A percentile compares a stretch with the other conserved stretches of the same genome.
Evolutionary conservation across 1,140 invertebrate species (phyloP).

Genomic region (Psilanteris sp.): DNA sequence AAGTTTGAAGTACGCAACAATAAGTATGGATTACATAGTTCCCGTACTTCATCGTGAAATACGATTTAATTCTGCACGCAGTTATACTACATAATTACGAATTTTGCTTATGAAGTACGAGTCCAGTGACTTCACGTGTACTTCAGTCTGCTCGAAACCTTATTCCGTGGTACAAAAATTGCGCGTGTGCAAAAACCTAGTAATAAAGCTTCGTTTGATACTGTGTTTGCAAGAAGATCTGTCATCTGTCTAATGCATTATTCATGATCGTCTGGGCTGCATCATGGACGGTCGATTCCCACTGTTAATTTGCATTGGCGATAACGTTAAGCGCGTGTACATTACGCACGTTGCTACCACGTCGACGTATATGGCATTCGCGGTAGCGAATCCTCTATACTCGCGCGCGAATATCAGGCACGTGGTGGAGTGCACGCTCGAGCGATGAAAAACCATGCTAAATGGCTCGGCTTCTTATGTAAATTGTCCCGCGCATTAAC

Average conservation of each 20-base stretch:
- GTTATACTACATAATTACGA: too few species aligned
- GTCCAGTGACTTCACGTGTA: too few species aligned
- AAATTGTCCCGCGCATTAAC: conserved; percentile 36
- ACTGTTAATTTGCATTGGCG: conserved; percentile 63
- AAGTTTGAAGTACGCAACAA: too few species aligned
- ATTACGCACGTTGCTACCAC: conserved; percentile 51
- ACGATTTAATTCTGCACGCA: too few species aligned
- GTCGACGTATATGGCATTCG: conserved; percentile 33
- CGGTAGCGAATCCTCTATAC: conserved; percentile 36
- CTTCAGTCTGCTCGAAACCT: too few species aligned
- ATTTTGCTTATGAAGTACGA: too few species aligned
- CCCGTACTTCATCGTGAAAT: too few species aligned
- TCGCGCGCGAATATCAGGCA: conserved; percentile 29
- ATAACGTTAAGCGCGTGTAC: conserved; percentile 55
- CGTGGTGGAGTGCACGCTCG: conserved; percentile 31
- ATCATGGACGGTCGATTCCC: conserved; percentile 58
- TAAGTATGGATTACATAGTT: too few species aligned
- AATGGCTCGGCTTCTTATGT: conserved; percentile 37
- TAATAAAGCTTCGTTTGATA: not conserved
- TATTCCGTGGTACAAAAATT: conserved; percentile 2
- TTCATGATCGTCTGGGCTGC: conserved; percentile 60
- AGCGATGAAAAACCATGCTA: conserved; percentile 32
- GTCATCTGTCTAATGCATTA: conserved; percentile 53
- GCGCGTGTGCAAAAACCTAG: not conserved
- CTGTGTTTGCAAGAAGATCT: conserved; percentile 42